Evolutionary conservation across 2,113 vertebrate species (phyloP).

Genomic region (Melospiza melodia): DNA sequence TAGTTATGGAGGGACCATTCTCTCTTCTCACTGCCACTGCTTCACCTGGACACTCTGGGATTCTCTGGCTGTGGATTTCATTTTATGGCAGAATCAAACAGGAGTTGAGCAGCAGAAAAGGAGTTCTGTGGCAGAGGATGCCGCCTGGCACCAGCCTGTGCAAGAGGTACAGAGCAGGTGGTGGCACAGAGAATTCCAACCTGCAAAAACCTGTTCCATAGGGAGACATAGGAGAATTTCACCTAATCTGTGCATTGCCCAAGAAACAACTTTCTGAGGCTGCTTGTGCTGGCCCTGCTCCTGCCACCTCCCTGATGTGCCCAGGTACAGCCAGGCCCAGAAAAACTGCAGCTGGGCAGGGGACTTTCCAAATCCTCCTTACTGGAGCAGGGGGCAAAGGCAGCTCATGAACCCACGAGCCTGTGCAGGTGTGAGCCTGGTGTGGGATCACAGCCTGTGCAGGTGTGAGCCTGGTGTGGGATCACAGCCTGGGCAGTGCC

Average conservation of each 20-base stretch:
- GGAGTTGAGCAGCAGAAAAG: background rate
- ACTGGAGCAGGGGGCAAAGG: background rate
- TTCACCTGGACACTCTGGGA: background rate
- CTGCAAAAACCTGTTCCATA: background rate
- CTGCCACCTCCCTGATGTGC: accelerated
- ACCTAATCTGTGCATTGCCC: accelerated
- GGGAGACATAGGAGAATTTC: background rate
- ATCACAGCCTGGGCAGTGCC: no score
- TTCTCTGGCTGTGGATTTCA: background rate
- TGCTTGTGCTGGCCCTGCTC: background rate
- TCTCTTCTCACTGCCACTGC: accelerated
- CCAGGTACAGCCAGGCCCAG: background rate
- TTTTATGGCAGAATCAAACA: background rate
- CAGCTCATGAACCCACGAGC: background rate
- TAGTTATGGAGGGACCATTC: background rate
- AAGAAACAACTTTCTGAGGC: background rate
- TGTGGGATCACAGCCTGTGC: no score
- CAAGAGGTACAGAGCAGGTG: background rate
- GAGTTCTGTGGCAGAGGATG: background rate
- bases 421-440: background rate
- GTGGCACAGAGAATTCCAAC: accelerated
- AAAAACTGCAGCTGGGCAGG: background rate
- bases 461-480: background rate
- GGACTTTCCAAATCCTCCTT: background rate
- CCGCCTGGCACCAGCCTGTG: accelerated